phyloP scores from a whole-genome alignment of 2,797 vertebrate species.

The Syndactyla subalaris region DNA sequence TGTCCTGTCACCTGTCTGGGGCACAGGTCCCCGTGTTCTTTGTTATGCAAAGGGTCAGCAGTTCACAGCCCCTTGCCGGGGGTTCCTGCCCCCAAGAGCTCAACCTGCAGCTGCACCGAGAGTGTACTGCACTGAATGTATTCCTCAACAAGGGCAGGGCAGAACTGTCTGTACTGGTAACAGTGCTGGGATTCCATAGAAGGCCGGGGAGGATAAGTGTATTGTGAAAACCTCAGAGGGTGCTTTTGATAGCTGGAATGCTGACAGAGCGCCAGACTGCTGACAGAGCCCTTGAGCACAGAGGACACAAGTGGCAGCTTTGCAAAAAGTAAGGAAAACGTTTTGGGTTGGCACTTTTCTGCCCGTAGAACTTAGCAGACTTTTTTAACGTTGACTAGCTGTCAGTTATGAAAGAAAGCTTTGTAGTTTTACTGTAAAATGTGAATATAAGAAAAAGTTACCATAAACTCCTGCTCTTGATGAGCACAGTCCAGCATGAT shows the following conservation, averaged over 20 bases:
- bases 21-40: background rate
- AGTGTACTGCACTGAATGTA: background rate
- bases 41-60: background rate
- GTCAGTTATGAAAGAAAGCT: background rate
- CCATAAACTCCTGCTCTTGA: background rate
- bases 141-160: background rate
- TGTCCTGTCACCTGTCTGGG: background rate
- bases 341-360: background rate
- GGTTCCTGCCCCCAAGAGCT: background rate
- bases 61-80: too few species aligned
- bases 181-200: background rate
- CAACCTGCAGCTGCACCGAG: background rate
- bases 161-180: background rate
- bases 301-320: background rate
- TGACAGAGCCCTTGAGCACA: background rate
- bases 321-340: background rate
- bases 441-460: background rate
- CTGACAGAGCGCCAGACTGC: constrained; percentile 19
- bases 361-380: background rate
- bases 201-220: background rate
- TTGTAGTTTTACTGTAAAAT: background rate
- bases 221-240: background rate
- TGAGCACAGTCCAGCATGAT: background rate
- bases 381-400: background rate
- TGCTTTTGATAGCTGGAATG: background rate